These are phyloP conservation scores for Adelosebastes latens DNA, from an alignment of 2,797 vertebrate species.

Conservation along the genomic window DNA sequence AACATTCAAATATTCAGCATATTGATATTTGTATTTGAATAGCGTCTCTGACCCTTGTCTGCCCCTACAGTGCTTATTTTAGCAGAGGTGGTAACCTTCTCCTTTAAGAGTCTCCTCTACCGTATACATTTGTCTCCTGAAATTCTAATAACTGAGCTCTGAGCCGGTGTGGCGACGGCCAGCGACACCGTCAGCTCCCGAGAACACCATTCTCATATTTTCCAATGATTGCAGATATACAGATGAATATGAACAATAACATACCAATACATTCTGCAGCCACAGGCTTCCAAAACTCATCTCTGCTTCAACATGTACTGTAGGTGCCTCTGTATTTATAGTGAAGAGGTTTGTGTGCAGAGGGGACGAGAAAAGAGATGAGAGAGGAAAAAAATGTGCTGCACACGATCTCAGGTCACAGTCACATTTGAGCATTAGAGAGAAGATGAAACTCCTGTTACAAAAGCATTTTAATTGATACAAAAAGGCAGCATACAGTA, in stretches of 20 bases:
- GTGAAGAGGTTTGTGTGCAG: constrained; percentile 7
- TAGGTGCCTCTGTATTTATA: constrained; percentile 4
- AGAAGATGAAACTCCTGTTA: not conserved
- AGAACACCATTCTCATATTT: constrained; percentile 48
- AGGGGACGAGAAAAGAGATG: not conserved
- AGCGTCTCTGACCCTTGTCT: not conserved
- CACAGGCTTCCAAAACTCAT: constrained; percentile 86
- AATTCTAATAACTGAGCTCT: not conserved
- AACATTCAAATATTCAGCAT: not conserved
- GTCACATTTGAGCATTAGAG: not conserved
- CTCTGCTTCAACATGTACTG: not conserved
- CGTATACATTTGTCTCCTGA: not conserved
- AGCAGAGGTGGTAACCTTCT: not conserved
- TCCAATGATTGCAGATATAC: constrained; percentile 76
- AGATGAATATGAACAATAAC: constrained; percentile 79
- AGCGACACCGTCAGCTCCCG: constrained; percentile 90
- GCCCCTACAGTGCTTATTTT: not conserved
- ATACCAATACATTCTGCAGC: constrained; percentile 89
- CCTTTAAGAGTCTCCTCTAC: not conserved
- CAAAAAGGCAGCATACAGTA: not conserved
- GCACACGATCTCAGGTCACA: not conserved
- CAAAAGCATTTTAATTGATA: constrained; percentile 16
- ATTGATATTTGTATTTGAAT: not conserved
- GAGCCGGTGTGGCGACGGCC: constrained; percentile 22
- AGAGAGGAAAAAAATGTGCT: not conserved